Conservation (phyloP, 2,113 vertebrate species). For the Pangasianodon hypophthalmus region DNA sequence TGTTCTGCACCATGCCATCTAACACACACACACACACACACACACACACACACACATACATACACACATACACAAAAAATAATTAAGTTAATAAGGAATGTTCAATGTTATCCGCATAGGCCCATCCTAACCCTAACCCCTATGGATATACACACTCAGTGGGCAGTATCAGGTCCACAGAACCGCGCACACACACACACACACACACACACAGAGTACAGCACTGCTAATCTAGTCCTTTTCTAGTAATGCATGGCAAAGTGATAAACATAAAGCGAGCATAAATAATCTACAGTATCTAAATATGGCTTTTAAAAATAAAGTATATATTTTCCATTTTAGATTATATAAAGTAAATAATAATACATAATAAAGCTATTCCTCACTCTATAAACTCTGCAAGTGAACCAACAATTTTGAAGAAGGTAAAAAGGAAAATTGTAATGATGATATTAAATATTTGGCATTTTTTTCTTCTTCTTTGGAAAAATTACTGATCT, state of each 20-base stretch:
- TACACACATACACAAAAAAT: neutral
- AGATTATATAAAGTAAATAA: too few species aligned
- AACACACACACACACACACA: conserved; percentile 37
- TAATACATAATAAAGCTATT: neutral
- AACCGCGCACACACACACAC: neutral
- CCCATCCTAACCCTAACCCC: neutral
- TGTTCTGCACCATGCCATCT: conserved; percentile 65
- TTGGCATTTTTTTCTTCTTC: too few species aligned
- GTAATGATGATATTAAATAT: neutral
- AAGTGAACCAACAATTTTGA: neutral
- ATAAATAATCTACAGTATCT: too few species aligned
- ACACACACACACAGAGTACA: neutral
- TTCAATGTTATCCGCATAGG: neutral
- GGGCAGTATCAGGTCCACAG: neutral
- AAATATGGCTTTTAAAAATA: too few species aligned
- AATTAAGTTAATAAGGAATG: neutral
- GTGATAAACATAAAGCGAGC: too few species aligned
- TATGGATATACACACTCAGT: neutral
- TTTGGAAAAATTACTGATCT: neutral
- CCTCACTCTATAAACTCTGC: neutral
- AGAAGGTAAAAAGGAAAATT: neutral
- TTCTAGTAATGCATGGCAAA: too few species aligned
- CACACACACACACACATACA: conserved; percentile 14
- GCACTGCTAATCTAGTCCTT: too few species aligned
- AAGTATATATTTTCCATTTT: too few species aligned